Base-by-base conservation (phyloP, 1,140 invertebrate species). In the Heliconius hermathena region DNA sequence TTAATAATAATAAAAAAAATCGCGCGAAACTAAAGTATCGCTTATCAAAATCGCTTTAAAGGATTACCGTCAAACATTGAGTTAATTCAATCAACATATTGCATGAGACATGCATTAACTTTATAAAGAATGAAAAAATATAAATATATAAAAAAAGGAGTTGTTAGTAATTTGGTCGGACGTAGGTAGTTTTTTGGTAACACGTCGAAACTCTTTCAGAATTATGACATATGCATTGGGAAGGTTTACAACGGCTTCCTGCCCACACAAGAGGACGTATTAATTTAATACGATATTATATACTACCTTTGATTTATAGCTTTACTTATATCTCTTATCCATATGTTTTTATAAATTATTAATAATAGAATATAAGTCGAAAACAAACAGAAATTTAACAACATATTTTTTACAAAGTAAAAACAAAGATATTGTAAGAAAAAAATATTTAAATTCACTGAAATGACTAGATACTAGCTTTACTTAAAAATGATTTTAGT, bases 201-300 rank as follows among this genome's bases (percentile, higher is more conserved):
- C 70, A 66, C 73, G 38, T 83, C 26, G 70, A 78, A 81, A 75
- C 46, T 81, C 57, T 73, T 81, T 77, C 80, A 70, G 80, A 83
- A 80, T 85, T 85, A 81, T 85, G 83, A 85, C 83, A 81, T 80
- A 74, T 78, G 77, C 60, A 75, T 71, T 22, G 71, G 71, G 46
- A 73, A 22, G 80, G 22, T 71, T 54, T 38, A 74, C 46, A 74
- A 71, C 22, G 41, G 66, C 41, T 76, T 76, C 80, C 73, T 81
- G 80, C 73, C 80, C 80, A 81, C 80, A 81, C 80, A 74, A 33
- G 74, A 36, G 71, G 71, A 38, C 18, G 60, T 38, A 72, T 38
- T 72, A 72, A 72, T 38, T 41, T 38, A 72, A 26, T 71, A 71
- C 6, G 3, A 26, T 29, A 26, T 29, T 16, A 66, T 29, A 66